Conservation (phyloP, 2,797 vertebrate genomes). For the Neoniphon sammara region DNA sequence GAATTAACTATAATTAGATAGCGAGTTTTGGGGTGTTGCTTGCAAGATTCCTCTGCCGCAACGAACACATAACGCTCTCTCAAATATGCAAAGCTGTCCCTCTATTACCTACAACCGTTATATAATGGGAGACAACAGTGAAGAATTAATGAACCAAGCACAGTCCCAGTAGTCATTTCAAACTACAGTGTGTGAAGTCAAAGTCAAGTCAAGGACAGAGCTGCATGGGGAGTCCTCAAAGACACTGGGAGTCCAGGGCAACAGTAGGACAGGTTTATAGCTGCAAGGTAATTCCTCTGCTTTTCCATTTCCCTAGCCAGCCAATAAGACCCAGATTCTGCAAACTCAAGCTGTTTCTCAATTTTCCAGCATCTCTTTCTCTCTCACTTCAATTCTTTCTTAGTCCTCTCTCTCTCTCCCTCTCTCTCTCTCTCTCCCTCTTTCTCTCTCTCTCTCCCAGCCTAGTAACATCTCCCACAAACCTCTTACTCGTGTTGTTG, state of each 20-base stretch:
- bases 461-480: conserved; percentile 31
- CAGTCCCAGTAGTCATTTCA: conserved; percentile 22
- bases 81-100: not conserved
- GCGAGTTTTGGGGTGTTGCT: not conserved
- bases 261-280: conserved; percentile 46
- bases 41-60: not conserved
- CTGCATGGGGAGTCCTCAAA: conserved; percentile 40
- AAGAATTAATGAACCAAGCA: conserved; percentile 29
- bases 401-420: too few species aligned
- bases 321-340: conserved; percentile 55
- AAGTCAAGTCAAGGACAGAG: conserved; percentile 62
- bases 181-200: conserved; percentile 43
- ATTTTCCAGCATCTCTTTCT: conserved; percentile 32
- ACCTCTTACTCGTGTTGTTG: conserved; percentile 24
- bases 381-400: not conserved
- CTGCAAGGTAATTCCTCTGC: conserved; percentile 61
- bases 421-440: too few species aligned
- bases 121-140: not conserved
- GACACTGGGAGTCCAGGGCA: conserved; percentile 34
- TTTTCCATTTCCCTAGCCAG: conserved; percentile 50
- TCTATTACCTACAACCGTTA: not conserved
- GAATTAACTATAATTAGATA: too few species aligned
- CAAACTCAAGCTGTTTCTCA: conserved; percentile 55
- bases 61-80: not conserved
- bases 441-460: conserved; percentile 24